Evolutionary conservation across 2,113 vertebrate genomes (phyloP).

Genomic region (Syngnathus typhle): DNA sequence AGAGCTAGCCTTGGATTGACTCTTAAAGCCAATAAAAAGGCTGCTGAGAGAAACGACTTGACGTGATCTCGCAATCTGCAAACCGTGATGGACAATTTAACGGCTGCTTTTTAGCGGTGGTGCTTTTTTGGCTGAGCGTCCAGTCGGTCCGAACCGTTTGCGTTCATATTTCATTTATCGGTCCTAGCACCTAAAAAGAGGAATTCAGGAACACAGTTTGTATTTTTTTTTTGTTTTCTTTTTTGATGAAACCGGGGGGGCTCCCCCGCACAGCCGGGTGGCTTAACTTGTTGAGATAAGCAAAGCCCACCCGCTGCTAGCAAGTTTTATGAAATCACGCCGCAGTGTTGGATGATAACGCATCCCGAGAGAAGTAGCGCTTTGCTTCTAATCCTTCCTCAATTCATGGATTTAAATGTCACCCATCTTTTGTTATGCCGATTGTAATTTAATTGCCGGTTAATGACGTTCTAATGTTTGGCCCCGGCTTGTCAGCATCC

Average conservation of each 20-base stretch:
- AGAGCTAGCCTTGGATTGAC: not conserved
- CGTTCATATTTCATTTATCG: constrained; percentile 1
- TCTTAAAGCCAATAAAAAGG: not conserved
- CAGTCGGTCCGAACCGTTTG: not conserved
- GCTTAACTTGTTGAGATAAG: constrained; percentile 17
- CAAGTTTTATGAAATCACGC: constrained; percentile 39
- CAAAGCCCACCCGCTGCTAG: constrained; percentile 4
- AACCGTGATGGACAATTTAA: not conserved
- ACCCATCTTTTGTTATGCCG: constrained; percentile 51
- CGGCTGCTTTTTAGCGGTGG: constrained; percentile 1
- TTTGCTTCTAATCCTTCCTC: constrained; percentile 46
- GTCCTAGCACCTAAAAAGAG: constrained; percentile 4
- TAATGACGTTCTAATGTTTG: constrained; percentile 54
- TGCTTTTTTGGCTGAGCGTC: not conserved
- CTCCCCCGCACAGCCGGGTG: not conserved
- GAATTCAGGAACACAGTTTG: constrained; percentile 7
- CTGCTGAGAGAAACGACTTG: not conserved
- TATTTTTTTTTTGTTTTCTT: constrained; percentile 11
- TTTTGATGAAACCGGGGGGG: not conserved
- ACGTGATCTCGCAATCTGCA: not conserved
- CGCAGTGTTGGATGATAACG: constrained; percentile 46
- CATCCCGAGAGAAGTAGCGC: constrained; percentile 38
- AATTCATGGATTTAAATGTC: constrained; percentile 61
- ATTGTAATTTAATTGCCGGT: constrained; percentile 63
- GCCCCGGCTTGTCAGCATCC: constrained; percentile 33